Conservation (phyloP, 2,888 invertebrate species). For the Cosmopolites sordidus region DNA sequence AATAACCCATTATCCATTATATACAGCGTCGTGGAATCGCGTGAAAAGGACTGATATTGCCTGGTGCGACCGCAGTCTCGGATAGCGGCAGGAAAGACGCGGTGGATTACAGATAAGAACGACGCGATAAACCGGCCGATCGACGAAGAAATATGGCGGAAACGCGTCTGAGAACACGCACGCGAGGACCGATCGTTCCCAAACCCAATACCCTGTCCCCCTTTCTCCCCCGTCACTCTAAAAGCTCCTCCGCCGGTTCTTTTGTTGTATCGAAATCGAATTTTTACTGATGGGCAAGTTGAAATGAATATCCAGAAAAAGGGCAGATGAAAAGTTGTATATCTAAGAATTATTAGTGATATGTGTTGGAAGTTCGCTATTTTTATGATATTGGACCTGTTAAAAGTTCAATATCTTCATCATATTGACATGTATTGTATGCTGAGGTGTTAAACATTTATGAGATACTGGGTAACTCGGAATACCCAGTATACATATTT, state of each 20-base stretch:
- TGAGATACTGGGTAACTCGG: too few relatives aligned
- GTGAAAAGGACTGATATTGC: slow-evolving; percentile 36
- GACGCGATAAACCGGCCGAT: slow-evolving; percentile 38
- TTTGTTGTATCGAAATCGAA: slow-evolving; percentile 18
- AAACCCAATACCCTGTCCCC: too few relatives aligned
- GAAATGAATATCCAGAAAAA: too few relatives aligned
- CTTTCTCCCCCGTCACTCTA: too few relatives aligned
- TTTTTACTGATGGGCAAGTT: slow-evolving; percentile 14
- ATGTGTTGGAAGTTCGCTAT: too few relatives aligned
- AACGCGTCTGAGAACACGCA: slow-evolving; percentile 44
- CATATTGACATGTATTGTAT: too few relatives aligned
- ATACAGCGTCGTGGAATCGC: slow-evolving; percentile 27
- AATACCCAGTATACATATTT: too few relatives aligned
- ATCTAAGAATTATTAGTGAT: too few relatives aligned
- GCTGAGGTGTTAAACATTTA: too few relatives aligned
- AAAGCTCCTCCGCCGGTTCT: slow-evolving; percentile 1
- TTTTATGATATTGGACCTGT: too few relatives aligned
- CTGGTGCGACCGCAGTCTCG: slow-evolving; percentile 39
- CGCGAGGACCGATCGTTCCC: slow-evolving; percentile 25
- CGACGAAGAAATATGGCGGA: slow-evolving; percentile 46
- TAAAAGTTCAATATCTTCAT: too few relatives aligned
- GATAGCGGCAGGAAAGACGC: slow-evolving; percentile 44
- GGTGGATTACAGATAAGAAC: slow-evolving; percentile 38
- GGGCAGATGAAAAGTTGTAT: too few relatives aligned
- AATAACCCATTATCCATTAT: slow-evolving; percentile 29